Base-by-base conservation (phyloP, 2,888 invertebrate species). In the Lycophotia porphyrea region DNA sequence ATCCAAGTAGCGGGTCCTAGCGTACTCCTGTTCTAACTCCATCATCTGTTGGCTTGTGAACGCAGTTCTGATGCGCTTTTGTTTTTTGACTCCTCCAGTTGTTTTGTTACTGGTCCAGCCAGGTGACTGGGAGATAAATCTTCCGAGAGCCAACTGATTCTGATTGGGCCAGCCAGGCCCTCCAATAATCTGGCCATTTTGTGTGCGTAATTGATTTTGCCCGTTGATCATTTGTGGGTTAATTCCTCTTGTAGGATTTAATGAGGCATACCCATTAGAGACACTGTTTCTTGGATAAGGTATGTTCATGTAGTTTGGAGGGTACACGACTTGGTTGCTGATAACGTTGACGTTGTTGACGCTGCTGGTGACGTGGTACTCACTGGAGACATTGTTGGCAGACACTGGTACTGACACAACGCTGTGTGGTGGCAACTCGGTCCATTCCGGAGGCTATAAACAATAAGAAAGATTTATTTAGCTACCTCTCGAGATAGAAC, bases 41-140 rank as follows among this genome's bases (percentile, higher is more conserved):
- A 98, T 97, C 85, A 98, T 95, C 92, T 98, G 98, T 0, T 97
- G 95, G 73, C 97, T 98, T 0, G 98, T 98, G 92, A 98, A 98
- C 0, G 98, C 98, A 0, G 98, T 98, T 65, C 98, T 96, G 0
- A 97, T 97, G 31, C 98, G 96, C 91, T 98, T 98, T 18, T 89
- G 93, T 82, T 94, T 95, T 65, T 92, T 93, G 0, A 90, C 87
- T 72, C 88, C 89, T 24, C 86, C 88, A 47, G 78, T 77, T 8
- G 88, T 66, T 82, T 91, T 93, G 55, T 80, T 84, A 3, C 74
- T 84, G 9, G 44, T 86, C 88, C 88, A 90, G 21, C 66, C 71
- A 24, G 81, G 58, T n/a, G 87, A 36, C 74, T 88, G 89, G 21
- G 75, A n/a, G 18, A 85, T 78, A 21, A 81, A 82, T 84, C 87